Evolutionary conservation across 1,140 invertebrate genomes (phyloP), one percentile per base, ranked within the genome.

Genomic region (Caenorhabditis brenneri): DNA sequence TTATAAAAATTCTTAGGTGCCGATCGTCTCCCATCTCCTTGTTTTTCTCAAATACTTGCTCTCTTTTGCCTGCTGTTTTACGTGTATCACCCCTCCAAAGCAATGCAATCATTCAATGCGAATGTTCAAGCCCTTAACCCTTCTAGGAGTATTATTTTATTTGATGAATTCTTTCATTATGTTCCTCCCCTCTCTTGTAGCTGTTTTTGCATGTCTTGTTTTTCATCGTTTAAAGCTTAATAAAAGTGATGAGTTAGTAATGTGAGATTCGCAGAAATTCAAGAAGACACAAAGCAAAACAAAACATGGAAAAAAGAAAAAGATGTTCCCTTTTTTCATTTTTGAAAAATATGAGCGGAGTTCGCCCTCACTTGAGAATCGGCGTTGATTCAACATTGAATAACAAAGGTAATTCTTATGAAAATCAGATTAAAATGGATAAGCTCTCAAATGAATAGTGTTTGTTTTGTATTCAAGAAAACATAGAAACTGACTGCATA

Each of bases 181-280:
- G 22, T 24, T 42, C 36, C 29, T n/a, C 65, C 65, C 36, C 3
- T 31, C n/a, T 10, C n/a, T 12, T 12, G 19, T 39, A 29, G 27
- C 29, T 10, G 22, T 7, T 12, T n/a, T 24, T 74, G 27, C 42
- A 36, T 42, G 65, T 22, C 5, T 74, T 74, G 29, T 42, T 74
- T 36, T n/a, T 65, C 22, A 27, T 36, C 60, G 31, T 29, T 29
- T 9, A 10, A n/a, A 10, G 58, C 58, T 36, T 42, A 74, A 42
- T 74, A 24, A 74, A n/a, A 74, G 33, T 46, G 36, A 74, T 74
- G 29, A 36, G 29, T 65, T 65, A 29, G 58, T 65, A 65, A 65
- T 36, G 19, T 9, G 58, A 65, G 58, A 65, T 10, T 27, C 29
- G 1, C 22, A 29, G 31, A 27, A 36, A 36, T 19, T 27, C 31